These are phyloP conservation scores for Capromys pilorides DNA, from an alignment of 2,797 vertebrate genomes.

Conservation along the genomic window DNA sequence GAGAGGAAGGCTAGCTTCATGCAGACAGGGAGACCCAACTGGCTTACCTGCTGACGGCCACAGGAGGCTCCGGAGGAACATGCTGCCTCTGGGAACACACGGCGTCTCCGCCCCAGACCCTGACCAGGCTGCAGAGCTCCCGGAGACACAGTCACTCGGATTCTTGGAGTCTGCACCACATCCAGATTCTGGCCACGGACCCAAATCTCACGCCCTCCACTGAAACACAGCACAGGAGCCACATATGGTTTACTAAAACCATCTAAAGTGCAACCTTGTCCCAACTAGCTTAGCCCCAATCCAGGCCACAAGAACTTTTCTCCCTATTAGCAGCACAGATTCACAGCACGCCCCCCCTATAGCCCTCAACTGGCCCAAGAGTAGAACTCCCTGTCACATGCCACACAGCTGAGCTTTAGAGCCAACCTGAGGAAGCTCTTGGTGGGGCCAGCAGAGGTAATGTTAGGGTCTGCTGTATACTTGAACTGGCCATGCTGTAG, in stretches of 20 bases:
- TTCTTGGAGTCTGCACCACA: conserved; percentile 94
- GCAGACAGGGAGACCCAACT: background rate
- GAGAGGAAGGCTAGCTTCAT: background rate
- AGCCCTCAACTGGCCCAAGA: too few species aligned
- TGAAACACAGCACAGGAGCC: conserved; percentile 81
- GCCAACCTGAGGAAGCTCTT: conserved; percentile 94
- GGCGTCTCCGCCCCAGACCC: conserved; percentile 83
- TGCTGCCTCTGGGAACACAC: conserved; percentile 84
- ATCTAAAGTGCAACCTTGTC: background rate
- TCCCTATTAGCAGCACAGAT: background rate
- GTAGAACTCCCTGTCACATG: background rate
- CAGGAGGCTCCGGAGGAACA: conserved; percentile 87
- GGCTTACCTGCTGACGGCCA: conserved; percentile 85
- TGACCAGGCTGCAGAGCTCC: conserved; percentile 72
- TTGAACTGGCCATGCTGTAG: conserved; percentile 87
- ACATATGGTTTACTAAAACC: background rate
- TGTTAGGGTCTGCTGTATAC: conserved; percentile 94
- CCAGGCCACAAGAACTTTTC: background rate
- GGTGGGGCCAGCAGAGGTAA: conserved; percentile 91
- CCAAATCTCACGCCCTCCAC: conserved; percentile 93
- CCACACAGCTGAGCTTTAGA: accelerated
- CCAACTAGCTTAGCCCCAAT: background rate
- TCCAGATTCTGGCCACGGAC: conserved; percentile 94
- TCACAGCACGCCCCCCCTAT: too few species aligned
- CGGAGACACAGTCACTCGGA: conserved; percentile 89